Evolutionary conservation across 2,797 vertebrate genomes (phyloP).

Genomic region (Bradypus variegatus): DNA sequence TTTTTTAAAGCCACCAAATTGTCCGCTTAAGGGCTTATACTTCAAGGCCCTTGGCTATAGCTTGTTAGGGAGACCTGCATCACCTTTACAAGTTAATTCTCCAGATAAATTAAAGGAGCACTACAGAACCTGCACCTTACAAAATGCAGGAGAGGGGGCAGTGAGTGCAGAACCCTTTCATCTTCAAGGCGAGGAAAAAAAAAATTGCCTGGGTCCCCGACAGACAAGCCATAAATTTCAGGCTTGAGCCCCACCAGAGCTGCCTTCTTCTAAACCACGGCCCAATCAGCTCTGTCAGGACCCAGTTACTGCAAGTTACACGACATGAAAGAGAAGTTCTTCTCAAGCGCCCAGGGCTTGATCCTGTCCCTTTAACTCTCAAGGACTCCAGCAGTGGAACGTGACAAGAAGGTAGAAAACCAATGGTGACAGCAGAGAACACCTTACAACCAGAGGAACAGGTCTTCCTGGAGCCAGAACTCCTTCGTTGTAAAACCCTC

Average conservation of each 20-base stretch:
- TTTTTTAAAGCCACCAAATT: background rate
- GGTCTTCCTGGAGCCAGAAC: background rate
- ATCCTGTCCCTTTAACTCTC: background rate
- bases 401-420: background rate
- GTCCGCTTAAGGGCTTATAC: background rate
- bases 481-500: background rate
- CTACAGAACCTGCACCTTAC: background rate
- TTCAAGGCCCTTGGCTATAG: background rate
- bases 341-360: background rate
- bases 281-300: background rate
- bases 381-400: background rate
- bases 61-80: background rate
- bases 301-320: background rate
- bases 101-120: constrained; percentile 38
- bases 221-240: constrained; percentile 43
- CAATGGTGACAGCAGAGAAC: background rate
- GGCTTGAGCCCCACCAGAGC: constrained; percentile 38
- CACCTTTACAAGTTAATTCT: constrained; percentile 41
- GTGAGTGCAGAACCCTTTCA: constrained; percentile 38
- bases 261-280: background rate
- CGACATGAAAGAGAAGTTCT: background rate
- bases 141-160: constrained; percentile 11
- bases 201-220: constrained; percentile 21
- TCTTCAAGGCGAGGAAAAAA: constrained; percentile 47
- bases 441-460: background rate